Evolutionary conservation across 2,797 vertebrate species (phyloP).

Genomic region (Amazona finschi): DNA sequence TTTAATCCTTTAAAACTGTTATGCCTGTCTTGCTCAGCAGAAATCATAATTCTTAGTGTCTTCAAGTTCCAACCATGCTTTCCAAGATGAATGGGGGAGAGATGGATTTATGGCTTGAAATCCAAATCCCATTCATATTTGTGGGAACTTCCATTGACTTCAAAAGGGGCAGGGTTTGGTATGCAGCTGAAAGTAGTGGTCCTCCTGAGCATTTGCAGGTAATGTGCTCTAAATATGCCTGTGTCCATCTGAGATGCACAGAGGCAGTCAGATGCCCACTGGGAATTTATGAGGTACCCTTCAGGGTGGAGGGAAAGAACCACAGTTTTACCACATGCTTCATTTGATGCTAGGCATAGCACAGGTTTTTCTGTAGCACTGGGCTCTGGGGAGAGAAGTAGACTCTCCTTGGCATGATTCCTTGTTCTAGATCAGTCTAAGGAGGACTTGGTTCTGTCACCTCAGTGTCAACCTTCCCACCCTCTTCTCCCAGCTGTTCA

Average conservation of each 20-base stretch:
- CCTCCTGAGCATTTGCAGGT: not conserved
- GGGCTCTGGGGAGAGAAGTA: not conserved
- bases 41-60: not conserved
- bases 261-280: not conserved
- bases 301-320: not conserved
- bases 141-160: not conserved
- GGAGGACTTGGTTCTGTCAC: not conserved
- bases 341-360: not conserved
- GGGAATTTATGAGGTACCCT: not conserved
- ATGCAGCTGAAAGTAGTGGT: not conserved
- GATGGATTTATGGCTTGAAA: not conserved
- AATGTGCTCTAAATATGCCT: not conserved
- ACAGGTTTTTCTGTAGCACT: rapidly evolving
- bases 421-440: not conserved
- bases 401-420: not conserved
- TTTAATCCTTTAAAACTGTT: not conserved
- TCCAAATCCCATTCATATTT: not conserved
- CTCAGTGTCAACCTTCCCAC: not conserved
- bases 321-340: not conserved
- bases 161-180: not conserved
- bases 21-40: not conserved
- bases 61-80: not conserved
- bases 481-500: not conserved
- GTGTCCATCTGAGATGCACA: not conserved
- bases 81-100: not conserved